Evolutionary conservation across 2,888 invertebrate genomes (phyloP).

Genomic region (Limnephilus marmoratus): DNA sequence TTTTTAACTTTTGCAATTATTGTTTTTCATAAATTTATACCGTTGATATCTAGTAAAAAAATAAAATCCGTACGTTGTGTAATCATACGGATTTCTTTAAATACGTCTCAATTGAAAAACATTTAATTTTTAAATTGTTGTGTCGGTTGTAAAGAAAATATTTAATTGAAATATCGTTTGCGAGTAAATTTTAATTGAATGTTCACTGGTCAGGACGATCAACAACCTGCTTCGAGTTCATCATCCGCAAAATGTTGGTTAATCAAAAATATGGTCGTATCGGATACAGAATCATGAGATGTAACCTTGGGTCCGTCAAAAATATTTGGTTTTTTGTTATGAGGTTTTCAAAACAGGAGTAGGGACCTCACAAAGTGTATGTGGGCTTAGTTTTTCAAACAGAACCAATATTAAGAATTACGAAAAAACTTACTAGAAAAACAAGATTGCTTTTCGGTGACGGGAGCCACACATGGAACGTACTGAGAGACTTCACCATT

Average conservation of each 20-base stretch:
- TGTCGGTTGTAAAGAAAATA: too few relatives aligned
- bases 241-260: not conserved
- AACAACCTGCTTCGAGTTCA: not conserved
- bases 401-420: not conserved
- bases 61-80: too few relatives aligned
- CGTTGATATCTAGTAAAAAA: too few relatives aligned
- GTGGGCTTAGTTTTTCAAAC: not conserved
- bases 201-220: not conserved
- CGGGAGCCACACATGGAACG: too few relatives aligned
- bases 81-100: too few relatives aligned
- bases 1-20: too few relatives aligned
- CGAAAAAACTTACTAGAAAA: not conserved
- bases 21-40: too few relatives aligned
- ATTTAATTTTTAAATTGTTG: too few relatives aligned
- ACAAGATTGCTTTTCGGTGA: too few relatives aligned
- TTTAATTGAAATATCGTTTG: not conserved
- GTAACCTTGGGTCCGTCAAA: conserved; percentile 1
- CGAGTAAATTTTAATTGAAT: not conserved
- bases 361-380: not conserved
- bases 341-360: not conserved
- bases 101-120: too few relatives aligned
- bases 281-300: not conserved
- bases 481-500: too few relatives aligned
- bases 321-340: not conserved
- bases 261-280: not conserved